Conservation (phyloP, 1,140 invertebrate species). For the Bombus waltoni region DNA sequence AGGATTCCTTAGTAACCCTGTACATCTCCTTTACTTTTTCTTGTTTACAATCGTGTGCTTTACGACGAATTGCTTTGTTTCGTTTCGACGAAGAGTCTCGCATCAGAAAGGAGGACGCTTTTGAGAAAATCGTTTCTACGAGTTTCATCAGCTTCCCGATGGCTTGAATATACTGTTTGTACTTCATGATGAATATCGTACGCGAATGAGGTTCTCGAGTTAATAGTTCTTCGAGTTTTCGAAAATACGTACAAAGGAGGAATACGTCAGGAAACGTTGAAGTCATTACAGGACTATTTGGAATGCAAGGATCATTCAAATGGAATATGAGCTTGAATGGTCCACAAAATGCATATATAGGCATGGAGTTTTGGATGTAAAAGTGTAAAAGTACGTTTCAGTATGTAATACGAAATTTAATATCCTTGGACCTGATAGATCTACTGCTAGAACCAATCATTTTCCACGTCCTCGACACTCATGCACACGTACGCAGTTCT, state of each 20-base stretch:
- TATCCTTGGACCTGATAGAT: background rate
- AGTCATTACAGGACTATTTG: background rate
- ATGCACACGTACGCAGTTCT: no score
- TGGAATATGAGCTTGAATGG: no score
- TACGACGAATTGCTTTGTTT: conserved; percentile 20
- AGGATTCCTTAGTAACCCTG: background rate
- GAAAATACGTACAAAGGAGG: background rate
- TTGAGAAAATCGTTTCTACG: background rate
- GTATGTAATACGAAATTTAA: background rate
- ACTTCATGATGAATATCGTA: background rate
- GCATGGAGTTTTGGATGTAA: background rate
- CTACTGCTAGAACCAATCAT: background rate
- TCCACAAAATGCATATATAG: no score
- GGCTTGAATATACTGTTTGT: background rate
- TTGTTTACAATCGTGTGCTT: background rate
- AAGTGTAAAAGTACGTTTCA: background rate
- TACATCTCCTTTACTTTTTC: background rate
- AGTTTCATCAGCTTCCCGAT: background rate
- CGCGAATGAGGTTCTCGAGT: background rate
- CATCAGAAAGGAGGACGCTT: no score
- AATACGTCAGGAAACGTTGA: background rate
- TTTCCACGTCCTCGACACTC: no score
- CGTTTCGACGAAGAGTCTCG: background rate
- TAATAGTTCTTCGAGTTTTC: background rate
- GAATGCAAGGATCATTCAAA: background rate